Evolutionary conservation across 2,888 invertebrate genomes (phyloP).

Genomic region (Philhelius pedissequus): DNA sequence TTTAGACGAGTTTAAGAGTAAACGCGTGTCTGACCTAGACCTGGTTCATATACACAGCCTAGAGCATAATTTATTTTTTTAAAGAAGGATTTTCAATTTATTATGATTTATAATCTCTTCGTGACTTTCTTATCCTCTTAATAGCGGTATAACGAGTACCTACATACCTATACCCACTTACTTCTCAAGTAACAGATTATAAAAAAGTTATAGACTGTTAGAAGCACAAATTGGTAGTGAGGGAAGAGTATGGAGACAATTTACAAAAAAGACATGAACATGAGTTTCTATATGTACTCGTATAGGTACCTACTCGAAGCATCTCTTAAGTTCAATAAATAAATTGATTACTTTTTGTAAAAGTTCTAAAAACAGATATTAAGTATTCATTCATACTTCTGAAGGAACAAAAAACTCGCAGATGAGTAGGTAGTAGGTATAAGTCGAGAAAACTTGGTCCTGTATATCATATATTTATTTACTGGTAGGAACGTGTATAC

Average conservation of each 20-base stretch:
- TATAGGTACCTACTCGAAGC: no score
- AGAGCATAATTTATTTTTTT: not conserved
- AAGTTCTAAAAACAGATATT: not conserved
- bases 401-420: no score
- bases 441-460: no score
- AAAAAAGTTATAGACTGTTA: constrained; percentile 12
- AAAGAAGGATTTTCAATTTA: constrained; percentile 22
- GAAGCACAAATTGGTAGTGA: not conserved
- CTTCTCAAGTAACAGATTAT: constrained; percentile 28
- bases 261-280: not conserved
- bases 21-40: constrained; percentile 58
- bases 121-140: constrained; percentile 37
- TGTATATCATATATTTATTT: no score
- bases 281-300: no score
- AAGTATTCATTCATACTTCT: no score
- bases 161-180: no score
- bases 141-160: not conserved
- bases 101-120: constrained; percentile 59
- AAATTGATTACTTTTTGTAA: constrained; percentile 3
- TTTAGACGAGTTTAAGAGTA: constrained; percentile 12
- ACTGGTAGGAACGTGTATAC: no score
- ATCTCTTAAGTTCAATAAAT: not conserved
- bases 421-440: no score
- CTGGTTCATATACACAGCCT: constrained; percentile 29
- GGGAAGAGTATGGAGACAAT: not conserved